Evolutionary conservation across 2,797 vertebrate genomes (phyloP).

Genomic region (Phrynocephalus vlangalii): DNA sequence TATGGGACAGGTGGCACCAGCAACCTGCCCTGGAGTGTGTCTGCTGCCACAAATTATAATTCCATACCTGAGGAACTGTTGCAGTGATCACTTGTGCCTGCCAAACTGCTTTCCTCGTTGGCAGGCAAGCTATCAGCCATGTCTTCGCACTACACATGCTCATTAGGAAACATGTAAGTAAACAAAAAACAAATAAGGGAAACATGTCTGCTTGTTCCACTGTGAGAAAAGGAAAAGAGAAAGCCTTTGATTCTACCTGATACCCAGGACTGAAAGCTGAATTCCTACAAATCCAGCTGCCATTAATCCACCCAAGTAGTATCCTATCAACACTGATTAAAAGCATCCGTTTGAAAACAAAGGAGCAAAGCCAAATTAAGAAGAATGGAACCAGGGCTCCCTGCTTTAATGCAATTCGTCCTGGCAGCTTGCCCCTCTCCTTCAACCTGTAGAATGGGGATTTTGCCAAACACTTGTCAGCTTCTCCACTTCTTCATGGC

Average conservation of each 20-base stretch:
- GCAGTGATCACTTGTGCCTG: conserved; percentile 13
- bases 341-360: neutral
- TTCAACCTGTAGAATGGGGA: neutral
- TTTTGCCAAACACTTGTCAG: neutral
- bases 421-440: neutral
- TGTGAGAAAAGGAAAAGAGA: neutral
- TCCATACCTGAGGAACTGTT: conserved; percentile 23
- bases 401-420: neutral
- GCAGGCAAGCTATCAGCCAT: conserved; percentile 22
- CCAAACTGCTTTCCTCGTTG: conserved; percentile 30
- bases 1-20: neutral
- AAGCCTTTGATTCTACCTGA: conserved; percentile 9
- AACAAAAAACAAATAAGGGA: conserved; percentile 28
- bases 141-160: conserved; percentile 28
- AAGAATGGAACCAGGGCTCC: neutral
- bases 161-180: conserved; percentile 29
- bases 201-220: conserved; percentile 33
- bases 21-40: neutral
- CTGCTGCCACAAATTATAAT: neutral
- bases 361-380: neutral
- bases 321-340: too few species aligned
- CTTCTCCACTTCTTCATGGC: neutral
- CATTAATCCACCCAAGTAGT: neutral
- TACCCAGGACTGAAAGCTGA: conserved; percentile 1
- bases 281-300: neutral